phyloP scores from a whole-genome alignment of 1,140 invertebrate genomes.

The Teleogryllus occipitalis region DNA sequence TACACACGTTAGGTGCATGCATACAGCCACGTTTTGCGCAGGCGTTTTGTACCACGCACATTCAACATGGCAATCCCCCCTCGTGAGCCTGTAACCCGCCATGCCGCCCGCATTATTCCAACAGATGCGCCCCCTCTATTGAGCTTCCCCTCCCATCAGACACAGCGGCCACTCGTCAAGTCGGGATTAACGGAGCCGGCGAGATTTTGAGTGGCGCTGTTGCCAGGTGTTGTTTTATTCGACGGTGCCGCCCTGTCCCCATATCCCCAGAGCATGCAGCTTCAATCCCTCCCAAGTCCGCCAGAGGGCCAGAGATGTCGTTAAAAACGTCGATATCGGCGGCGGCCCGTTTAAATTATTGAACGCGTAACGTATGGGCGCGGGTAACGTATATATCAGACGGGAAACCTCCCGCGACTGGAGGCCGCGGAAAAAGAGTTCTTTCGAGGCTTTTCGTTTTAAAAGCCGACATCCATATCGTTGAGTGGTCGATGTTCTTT shows the following conservation, averaged over 20 bases:
- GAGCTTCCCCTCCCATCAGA: not conserved
- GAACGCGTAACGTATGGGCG: not conserved
- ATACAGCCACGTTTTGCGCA: no score
- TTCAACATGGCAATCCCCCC: no score
- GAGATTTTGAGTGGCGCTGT: not conserved
- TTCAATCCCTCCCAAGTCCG: not conserved
- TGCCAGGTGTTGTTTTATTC: not conserved
- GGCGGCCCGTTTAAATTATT: not conserved
- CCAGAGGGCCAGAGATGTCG: not conserved
- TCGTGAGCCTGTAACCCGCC: no score
- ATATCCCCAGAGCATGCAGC: not conserved
- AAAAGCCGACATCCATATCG: not conserved
- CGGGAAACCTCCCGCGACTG: not conserved
- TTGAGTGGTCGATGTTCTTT: conserved; percentile 1
- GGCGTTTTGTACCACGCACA: no score
- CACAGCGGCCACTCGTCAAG: not conserved
- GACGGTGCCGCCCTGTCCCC: no score
- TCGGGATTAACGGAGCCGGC: not conserved
- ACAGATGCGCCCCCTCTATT: no score
- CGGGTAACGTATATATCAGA: not conserved
- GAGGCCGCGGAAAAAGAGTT: not conserved
- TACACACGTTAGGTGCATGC: no score
- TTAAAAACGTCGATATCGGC: not conserved
- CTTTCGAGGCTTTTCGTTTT: not conserved
- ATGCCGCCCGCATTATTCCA: no score